Evolutionary conservation across 2,888 invertebrate genomes (phyloP).

Genomic region (Rosalia funebris): DNA sequence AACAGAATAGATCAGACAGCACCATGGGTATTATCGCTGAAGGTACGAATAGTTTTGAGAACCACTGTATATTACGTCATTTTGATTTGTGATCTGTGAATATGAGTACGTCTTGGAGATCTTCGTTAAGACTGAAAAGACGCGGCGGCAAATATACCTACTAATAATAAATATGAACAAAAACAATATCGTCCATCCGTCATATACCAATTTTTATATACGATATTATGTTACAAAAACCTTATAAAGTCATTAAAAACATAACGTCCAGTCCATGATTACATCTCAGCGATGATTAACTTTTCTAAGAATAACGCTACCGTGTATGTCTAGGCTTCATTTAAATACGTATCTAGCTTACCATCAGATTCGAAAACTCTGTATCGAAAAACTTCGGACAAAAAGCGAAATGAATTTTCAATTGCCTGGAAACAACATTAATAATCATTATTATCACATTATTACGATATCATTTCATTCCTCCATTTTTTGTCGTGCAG

Average conservation of each 20-base stretch:
- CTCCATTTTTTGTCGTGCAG: conserved; percentile 44
- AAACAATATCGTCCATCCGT: background rate
- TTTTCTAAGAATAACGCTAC: conserved; percentile 6
- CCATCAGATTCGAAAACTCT: background rate
- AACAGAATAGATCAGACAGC: too few relatives aligned
- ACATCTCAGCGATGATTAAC: background rate
- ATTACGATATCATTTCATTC: conserved; percentile 50
- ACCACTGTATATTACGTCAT: too few relatives aligned
- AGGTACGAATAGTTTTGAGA: too few relatives aligned
- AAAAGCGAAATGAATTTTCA: conserved; percentile 25
- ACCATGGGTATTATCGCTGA: too few relatives aligned
- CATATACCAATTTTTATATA: background rate
- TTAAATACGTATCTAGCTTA: background rate
- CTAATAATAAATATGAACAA: background rate
- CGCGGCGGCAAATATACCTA: too few relatives aligned
- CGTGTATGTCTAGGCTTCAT: background rate
- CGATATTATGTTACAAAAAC: background rate
- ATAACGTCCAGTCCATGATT: background rate
- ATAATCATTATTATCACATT: conserved; percentile 52
- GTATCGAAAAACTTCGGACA: conserved; percentile 3
- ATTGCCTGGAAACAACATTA: conserved; percentile 36
- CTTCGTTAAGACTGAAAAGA: too few relatives aligned
- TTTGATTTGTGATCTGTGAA: too few relatives aligned
- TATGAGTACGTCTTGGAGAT: too few relatives aligned
- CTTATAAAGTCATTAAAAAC: background rate